Percentiles rank a stretch among this genome's conserved stretches.
Evolutionary conservation across 2,797 vertebrate genomes (phyloP).

Genomic region (Astyanax mexicanus): DNA sequence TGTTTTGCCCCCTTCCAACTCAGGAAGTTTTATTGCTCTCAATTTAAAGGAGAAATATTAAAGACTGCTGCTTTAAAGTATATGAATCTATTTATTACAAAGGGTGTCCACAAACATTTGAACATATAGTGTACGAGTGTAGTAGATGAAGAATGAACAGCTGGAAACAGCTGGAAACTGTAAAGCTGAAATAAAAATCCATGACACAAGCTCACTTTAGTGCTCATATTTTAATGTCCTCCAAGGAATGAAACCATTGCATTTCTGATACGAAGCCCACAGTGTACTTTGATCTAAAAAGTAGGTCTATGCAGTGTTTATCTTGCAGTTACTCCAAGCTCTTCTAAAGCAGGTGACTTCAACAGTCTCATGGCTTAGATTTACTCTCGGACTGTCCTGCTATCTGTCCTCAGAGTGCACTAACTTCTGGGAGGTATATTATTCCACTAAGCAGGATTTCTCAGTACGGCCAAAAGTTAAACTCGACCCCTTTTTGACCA

Average conservation of each 20-base stretch:
- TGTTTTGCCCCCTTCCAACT: too few relatives aligned
- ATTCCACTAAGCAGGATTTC: too few relatives aligned
- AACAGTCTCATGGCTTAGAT: conserved; percentile 6
- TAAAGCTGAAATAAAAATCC: conserved; percentile 27
- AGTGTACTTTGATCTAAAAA: conserved; percentile 49
- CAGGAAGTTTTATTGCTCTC: too few relatives aligned
- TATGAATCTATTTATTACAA: too few relatives aligned
- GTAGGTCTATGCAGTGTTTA: conserved; percentile 27
- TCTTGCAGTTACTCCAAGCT: conserved; percentile 36
- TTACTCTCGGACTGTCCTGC: conserved; percentile 7
- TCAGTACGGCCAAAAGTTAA: too few relatives aligned
- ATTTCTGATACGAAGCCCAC: conserved; percentile 48
- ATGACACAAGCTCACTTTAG: conserved; percentile 42
- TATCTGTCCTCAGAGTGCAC: too few relatives aligned
- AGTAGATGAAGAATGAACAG: too few relatives aligned
- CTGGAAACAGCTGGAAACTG: not conserved
- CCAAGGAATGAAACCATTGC: conserved; percentile 47
- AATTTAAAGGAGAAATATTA: too few relatives aligned
- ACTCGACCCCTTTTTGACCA: too few relatives aligned
- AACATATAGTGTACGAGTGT: too few relatives aligned
- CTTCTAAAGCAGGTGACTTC: conserved; percentile 27
- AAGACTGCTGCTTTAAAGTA: too few relatives aligned
- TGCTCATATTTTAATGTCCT: conserved; percentile 57
- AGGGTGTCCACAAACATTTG: not conserved
- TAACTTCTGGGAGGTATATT: not conserved